Evolutionary conservation across 2,113 vertebrate genomes (phyloP), one percentile per base, ranked within the genome.

Genomic region (Deroptyus accipitrinus): DNA sequence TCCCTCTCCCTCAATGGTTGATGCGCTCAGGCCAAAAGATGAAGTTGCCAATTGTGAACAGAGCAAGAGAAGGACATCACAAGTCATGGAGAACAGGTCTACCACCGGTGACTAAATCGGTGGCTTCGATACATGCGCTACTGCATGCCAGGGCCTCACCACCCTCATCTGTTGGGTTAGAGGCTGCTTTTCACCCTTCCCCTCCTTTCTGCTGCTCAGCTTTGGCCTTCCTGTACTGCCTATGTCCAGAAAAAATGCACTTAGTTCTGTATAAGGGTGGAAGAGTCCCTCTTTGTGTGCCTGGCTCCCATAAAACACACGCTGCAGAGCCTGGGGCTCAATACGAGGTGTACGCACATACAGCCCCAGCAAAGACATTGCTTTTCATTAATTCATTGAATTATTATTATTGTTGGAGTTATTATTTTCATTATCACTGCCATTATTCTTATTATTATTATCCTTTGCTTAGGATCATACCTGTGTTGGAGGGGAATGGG

Each of bases 301-400:
- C 39, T 77, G 46, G 6, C 31, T n/a, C 55, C 18, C 0, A 0
- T 7, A 24, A 52, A 7, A 52, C 8, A 2, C 8, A 1, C 0
- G 3, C 20, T 24, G 46, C 35, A 28, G 37, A 15, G 25, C 35
- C 8, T 11, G 37, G 31, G 33, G 14, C 44, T 2, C 3, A 54
- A 9, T 6, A 13, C 2, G 8, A 2, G 9, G 35, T 0, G 1
- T 28, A 14, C 25, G 6, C 33, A n/a, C 13, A 59, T 23, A 59
- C 13, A 42, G 57, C 30, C 13, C 14, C 27, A 18, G 42, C 37
- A 30, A 27, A 69, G 51, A 28, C 12, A 13, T 0, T 59, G 57
- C 6, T n/a, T 35, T 59, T 59, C 33, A 59, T 59, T 35, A 35
- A 59, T 24, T 59, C 15, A 16, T 24, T 16, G 33, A 35, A 35